Evolutionary conservation across 2,113 vertebrate species (phyloP).

Genomic region (Notiomystis cincta): DNA sequence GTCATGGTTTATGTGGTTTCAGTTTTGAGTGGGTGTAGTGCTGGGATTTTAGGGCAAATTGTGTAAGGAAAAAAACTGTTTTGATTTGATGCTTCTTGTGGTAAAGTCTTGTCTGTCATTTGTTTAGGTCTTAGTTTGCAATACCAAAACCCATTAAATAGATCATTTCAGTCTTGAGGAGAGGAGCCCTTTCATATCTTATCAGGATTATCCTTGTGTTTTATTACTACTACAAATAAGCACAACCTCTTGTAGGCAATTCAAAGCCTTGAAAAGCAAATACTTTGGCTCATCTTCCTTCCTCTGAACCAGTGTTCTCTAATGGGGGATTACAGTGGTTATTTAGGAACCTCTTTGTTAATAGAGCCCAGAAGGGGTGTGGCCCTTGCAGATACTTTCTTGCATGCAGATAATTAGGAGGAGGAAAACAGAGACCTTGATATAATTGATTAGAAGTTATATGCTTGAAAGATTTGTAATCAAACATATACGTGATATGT

Average conservation of each 20-base stretch:
- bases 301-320: neutral
- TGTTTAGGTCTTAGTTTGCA: neutral
- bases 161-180: neutral
- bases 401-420: neutral
- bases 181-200: neutral
- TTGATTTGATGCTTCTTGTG: neutral
- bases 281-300: neutral
- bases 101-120: neutral
- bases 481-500: neutral
- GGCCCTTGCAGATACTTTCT: neutral
- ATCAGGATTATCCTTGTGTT: neutral
- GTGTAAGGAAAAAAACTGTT: neutral
- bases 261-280: neutral
- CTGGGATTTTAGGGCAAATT: neutral
- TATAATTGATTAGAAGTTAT: constrained; percentile 2
- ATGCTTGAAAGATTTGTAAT: constrained; percentile 10
- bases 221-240: neutral
- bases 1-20: neutral
- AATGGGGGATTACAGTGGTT: neutral
- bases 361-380: neutral
- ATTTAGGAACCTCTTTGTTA: neutral
- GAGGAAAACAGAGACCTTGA: neutral
- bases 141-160: neutral
- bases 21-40: neutral
- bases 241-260: neutral